Base-by-base conservation (phyloP, 2,797 vertebrate genomes). In the Erithacus rubecula region DNA sequence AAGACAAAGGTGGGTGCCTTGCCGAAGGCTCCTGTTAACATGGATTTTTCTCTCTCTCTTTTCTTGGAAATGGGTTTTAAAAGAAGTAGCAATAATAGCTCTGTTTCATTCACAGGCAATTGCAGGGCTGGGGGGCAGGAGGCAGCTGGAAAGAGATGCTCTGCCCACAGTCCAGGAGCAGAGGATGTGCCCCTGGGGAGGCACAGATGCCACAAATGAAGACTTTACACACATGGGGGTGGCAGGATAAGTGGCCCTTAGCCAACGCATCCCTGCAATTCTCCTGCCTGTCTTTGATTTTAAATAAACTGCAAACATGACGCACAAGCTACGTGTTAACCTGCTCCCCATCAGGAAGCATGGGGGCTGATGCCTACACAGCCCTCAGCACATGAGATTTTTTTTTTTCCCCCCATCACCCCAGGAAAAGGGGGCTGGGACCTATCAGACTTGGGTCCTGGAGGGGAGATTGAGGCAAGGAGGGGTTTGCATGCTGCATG, bases 141-240 rank as follows among this genome's bases (percentile, higher is more conserved):
- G 72, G 30, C 67, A 94, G 70, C 62, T 91, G 74, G 94, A 96
- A 96, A 88, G 76, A 95, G 70, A 80, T 44, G 72, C 56, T 94
- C 87, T 95, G 74, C 55, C 87, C 74, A 76, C 92, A 71, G 72
- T 30, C 91, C 3, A 1, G 69, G 70, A 94, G 63, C 63, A 91
- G 63, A 83, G 56, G 80, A 90, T 90, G 79, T 92, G 87, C 83
- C 87, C 82, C 70, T 68, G 53, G 69, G 75, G 92, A 96, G 56
- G 39, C 68, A 85, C 17, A 56, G 36, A 91, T 95, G 68, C 70
- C 85, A 93, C 86, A 95, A 76, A 80, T 3, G n/a, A 67, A 93
- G 51, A 65, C 70, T 91, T 95, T 88, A 90, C 77, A 65, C 0
- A 0, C 58, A 44, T 30, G 83, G 83, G 87, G 91, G 81, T 88